Conservation (phyloP, 2,888 invertebrate species). For the Pinctada fucata region DNA sequence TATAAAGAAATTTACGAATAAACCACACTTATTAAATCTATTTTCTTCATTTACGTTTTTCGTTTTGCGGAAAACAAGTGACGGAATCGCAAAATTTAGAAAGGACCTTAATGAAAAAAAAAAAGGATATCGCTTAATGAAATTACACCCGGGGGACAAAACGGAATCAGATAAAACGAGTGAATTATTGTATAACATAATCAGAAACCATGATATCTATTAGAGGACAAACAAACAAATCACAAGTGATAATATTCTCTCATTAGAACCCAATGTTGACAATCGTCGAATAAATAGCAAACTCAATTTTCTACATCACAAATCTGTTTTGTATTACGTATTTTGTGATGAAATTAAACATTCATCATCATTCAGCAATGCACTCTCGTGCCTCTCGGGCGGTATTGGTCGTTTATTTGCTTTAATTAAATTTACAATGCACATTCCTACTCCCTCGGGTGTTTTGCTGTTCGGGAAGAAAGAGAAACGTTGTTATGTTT, state of each 20-base stretch:
- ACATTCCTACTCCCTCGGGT: slow-evolving; percentile 25
- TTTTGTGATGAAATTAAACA: neutral
- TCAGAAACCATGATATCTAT: neutral
- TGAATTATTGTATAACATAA: neutral
- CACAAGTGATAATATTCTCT: neutral
- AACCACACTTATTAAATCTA: too few species aligned
- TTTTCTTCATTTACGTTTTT: too few species aligned
- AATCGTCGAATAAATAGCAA: neutral
- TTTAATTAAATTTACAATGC: slow-evolving; percentile 35
- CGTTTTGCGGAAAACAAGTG: too few species aligned
- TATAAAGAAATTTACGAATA: too few species aligned
- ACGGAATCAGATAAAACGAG: neutral
- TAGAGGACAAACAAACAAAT: neutral
- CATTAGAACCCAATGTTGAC: neutral
- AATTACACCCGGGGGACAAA: neutral
- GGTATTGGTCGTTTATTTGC: neutral
- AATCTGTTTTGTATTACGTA: neutral
- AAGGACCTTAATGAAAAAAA: too few species aligned
- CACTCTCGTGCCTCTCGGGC: neutral
- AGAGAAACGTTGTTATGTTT: slow-evolving; percentile 3
- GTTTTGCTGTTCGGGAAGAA: slow-evolving; percentile 27
- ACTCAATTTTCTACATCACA: neutral
- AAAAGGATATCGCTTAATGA: too few species aligned
- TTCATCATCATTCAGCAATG: neutral
- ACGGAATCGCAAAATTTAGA: too few species aligned